These are phyloP conservation scores for Struthio camelus DNA, from an alignment of 2,113 vertebrate genomes.

Conservation along the genomic window DNA sequence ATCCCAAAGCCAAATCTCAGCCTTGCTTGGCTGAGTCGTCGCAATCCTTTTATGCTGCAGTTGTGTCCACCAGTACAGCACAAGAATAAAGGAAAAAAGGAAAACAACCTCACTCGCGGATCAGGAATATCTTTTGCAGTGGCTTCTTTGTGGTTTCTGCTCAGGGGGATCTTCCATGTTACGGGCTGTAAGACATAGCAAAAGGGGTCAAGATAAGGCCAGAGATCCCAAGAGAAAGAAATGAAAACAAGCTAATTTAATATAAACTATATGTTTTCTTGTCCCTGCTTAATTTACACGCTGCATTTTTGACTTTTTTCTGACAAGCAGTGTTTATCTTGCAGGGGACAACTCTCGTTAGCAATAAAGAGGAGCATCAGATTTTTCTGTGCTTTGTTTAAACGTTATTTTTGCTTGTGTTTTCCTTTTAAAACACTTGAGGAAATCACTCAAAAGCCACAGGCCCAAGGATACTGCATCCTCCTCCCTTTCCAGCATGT, in stretches of 20 bases:
- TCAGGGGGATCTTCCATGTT: not conserved
- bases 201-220: not conserved
- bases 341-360: not conserved
- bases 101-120: not conserved
- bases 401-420: not conserved
- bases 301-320: not conserved
- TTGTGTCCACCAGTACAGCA: too few relatives aligned
- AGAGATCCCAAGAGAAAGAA: not conserved
- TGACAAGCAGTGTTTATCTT: not conserved
- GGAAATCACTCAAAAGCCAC: not conserved
- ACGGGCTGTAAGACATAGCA: not conserved
- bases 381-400: not conserved
- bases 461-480: not conserved
- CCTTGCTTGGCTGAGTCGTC: accelerated
- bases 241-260: not conserved
- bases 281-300: not conserved
- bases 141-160: not conserved
- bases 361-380: not conserved
- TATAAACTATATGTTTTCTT: not conserved
- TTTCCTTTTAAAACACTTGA: not conserved
- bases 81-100: not conserved
- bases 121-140: not conserved
- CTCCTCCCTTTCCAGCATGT: not conserved
- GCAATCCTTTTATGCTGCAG: not conserved
- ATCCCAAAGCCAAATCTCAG: not conserved